A percentile compares a stretch with the other conserved stretches of the same genome.
Evolutionary conservation across 2,113 vertebrate species (phyloP).

Genomic region (Chloropsis hardwickii): DNA sequence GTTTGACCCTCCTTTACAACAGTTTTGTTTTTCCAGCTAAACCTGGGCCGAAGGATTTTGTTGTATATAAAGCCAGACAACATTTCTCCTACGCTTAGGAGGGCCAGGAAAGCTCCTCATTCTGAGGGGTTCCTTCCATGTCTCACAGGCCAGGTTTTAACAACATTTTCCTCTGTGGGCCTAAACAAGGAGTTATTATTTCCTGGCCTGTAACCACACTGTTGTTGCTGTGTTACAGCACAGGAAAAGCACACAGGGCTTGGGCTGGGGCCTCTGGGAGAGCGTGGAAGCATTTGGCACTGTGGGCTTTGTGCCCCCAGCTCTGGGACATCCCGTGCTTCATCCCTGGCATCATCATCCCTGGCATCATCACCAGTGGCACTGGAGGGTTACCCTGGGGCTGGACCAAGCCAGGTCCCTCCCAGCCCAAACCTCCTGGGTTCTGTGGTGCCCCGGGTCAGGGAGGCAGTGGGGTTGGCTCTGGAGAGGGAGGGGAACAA

Average conservation of each 20-base stretch:
- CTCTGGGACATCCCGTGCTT: background rate
- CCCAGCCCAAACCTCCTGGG: background rate
- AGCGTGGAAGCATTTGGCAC: background rate
- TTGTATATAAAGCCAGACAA: background rate
- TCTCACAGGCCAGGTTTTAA: background rate
- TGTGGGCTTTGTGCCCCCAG: too few species aligned
- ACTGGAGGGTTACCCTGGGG: fast-evolving
- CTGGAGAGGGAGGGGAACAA: background rate
- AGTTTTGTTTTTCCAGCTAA: background rate
- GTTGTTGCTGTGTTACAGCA: background rate
- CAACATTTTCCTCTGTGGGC: fast-evolving
- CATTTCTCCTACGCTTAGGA: background rate
- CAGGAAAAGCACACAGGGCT: fast-evolving
- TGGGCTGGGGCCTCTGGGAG: background rate
- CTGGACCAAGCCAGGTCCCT: too few species aligned
- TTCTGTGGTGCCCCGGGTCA: background rate
- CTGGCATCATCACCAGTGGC: fast-evolving
- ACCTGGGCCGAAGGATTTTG: background rate
- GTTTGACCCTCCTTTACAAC: background rate
- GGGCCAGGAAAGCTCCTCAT: background rate
- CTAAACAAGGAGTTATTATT: fast-evolving
- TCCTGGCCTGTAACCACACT: background rate
- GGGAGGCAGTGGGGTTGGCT: too few species aligned
- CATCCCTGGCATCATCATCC: fast-evolving
- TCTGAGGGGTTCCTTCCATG: background rate